Evolutionary conservation across 2,113 vertebrate genomes (phyloP).

Genomic region (Coreoperca whiteheadi): DNA sequence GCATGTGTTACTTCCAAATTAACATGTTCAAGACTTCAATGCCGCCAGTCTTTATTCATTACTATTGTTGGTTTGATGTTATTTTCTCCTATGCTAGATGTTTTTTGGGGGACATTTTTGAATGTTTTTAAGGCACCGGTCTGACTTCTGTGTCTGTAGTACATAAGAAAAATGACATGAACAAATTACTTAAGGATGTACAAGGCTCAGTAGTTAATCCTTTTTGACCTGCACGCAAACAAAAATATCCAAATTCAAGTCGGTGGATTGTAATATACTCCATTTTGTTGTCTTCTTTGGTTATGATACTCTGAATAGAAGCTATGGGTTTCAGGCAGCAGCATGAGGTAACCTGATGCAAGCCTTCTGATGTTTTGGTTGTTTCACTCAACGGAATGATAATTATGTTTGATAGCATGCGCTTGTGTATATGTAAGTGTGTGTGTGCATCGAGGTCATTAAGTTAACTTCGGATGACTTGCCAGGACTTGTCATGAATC

Average conservation of each 20-base stretch:
- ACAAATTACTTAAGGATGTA: conserved; percentile 3
- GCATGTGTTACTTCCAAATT: not conserved
- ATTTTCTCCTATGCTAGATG: not conserved
- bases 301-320: conserved; percentile 4
- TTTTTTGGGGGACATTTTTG: not conserved
- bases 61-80: not conserved
- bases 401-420: conserved; percentile 58
- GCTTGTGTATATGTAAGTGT: conserved; percentile 17
- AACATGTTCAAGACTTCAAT: not conserved
- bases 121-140: not conserved
- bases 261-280: conserved; percentile 16
- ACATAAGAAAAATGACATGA: not conserved
- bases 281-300: conserved; percentile 29
- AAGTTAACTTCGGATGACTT: conserved; percentile 69
- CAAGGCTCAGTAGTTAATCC: conserved; percentile 22
- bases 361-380: conserved; percentile 67
- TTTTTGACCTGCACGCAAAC: conserved; percentile 20
- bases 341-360: conserved; percentile 49
- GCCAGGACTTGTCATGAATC: conserved; percentile 71
- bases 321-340: conserved; percentile 20
- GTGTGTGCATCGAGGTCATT: conserved; percentile 53
- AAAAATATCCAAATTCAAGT: conserved; percentile 18
- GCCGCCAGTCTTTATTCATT: not conserved
- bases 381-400: conserved; percentile 59
- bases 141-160: not conserved